phyloP scores from a whole-genome alignment of 2,113 vertebrate species.

The Lanius collurio region DNA sequence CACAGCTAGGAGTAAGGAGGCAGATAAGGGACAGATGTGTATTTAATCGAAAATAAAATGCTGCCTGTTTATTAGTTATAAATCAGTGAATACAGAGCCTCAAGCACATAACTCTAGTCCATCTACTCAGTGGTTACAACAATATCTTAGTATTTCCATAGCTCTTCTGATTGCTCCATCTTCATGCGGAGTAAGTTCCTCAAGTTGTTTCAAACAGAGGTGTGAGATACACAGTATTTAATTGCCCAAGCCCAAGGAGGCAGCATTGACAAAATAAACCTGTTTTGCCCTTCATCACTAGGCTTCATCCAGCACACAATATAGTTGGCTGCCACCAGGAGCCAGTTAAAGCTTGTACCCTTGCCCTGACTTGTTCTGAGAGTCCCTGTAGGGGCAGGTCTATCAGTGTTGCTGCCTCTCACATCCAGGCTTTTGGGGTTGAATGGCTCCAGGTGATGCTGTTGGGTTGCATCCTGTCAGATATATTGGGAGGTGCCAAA shows the following conservation, averaged over 20 bases:
- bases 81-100: not conserved
- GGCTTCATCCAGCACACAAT: not conserved
- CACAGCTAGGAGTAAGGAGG: not conserved
- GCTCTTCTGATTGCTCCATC: not conserved
- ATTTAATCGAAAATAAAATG: not conserved
- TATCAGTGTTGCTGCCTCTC: not conserved
- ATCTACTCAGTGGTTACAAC: not conserved
- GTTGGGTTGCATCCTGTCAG: not conserved
- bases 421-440: not conserved
- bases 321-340: not conserved
- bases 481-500: not conserved
- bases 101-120: not conserved
- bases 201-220: not conserved
- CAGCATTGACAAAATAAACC: not conserved
- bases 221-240: not conserved
- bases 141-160: not conserved
- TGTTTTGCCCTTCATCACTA: not conserved
- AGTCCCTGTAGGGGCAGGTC: not conserved
- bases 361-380: not conserved
- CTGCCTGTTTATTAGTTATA: not conserved
- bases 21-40: slow-evolving; percentile 22
- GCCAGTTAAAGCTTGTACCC: not conserved
- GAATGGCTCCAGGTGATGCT: not conserved
- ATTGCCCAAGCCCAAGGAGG: not conserved
- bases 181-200: not conserved